phyloP scores from a whole-genome alignment of 35 echinoderm and acorn worm genomes.

The Ophioderma brevispina region DNA sequence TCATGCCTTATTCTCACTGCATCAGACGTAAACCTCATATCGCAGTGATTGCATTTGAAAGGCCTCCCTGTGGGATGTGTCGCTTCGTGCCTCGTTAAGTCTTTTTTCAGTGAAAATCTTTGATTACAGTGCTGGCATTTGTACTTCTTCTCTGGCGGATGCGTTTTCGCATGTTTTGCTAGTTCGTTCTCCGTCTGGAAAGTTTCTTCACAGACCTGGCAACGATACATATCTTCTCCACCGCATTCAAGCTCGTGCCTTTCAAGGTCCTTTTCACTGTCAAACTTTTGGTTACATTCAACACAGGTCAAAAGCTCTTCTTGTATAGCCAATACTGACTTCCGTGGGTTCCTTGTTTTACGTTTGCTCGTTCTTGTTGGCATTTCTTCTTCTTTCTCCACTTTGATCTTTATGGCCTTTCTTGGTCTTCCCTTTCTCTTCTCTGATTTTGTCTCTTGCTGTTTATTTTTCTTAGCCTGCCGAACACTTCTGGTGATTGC shows the following conservation, averaged over 20 bases:
- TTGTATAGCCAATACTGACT: not conserved
- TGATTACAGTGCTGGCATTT: not conserved
- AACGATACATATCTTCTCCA: not conserved
- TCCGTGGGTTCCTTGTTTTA: not conserved
- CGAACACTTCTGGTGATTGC: not conserved
- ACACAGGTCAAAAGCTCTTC: not conserved
- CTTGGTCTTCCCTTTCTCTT: too few relatives aligned
- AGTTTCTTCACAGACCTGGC: not conserved
- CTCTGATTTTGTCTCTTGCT: too few relatives aligned
- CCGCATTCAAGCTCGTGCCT: not conserved
- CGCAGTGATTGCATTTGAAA: conserved; percentile 14
- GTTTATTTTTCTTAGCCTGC: not conserved
- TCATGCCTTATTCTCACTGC: not conserved
- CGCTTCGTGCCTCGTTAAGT: not conserved
- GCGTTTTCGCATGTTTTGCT: not conserved
- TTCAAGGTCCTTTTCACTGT: not conserved
- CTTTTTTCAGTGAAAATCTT: not conserved
- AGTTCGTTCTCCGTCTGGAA: not conserved
- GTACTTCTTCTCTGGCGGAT: not conserved
- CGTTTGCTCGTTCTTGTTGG: not conserved
- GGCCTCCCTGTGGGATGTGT: conserved; percentile 10
- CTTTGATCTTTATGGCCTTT: too few relatives aligned
- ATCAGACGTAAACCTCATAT: not conserved
- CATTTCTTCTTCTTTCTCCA: too few relatives aligned
- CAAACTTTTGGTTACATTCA: not conserved